These are phyloP conservation scores for Rissa tridactyla DNA, from an alignment of 2,113 vertebrate species.

Conservation along the genomic window DNA sequence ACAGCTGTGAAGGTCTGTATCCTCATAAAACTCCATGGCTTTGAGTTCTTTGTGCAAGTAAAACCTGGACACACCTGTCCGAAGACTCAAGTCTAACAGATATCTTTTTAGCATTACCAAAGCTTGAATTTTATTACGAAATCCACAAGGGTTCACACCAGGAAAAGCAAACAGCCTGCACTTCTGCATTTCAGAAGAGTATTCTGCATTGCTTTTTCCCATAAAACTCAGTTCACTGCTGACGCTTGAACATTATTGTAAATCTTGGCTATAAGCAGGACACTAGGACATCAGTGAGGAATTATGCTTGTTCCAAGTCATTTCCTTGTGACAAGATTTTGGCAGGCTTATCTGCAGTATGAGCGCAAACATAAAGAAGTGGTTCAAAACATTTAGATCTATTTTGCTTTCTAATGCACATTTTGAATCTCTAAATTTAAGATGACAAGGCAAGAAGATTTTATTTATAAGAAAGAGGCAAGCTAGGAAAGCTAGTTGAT, in stretches of 20 bases:
- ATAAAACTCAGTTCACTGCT: neutral
- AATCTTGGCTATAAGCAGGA: neutral
- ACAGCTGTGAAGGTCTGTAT: neutral
- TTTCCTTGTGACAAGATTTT: neutral
- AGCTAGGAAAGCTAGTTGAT: neutral
- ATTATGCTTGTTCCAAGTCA: neutral
- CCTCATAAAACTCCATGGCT: neutral
- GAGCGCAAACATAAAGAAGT: neutral
- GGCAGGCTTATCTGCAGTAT: neutral
- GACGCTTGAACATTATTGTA: neutral
- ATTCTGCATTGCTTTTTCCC: neutral
- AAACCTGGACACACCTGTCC: neutral
- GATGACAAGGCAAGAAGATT: neutral
- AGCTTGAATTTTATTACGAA: neutral
- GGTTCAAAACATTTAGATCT: neutral
- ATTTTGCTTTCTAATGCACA: neutral
- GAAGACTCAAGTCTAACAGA: neutral
- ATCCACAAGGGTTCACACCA: neutral
- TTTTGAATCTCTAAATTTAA: neutral
- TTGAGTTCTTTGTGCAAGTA: neutral
- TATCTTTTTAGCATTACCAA: neutral
- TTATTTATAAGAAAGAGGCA: neutral
- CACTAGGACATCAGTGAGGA: neutral
- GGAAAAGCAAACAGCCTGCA: neutral
- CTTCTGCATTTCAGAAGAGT: neutral